Evolutionary conservation across 1,140 invertebrate genomes (phyloP).

Genomic region (Tetramorium simillimum): DNA sequence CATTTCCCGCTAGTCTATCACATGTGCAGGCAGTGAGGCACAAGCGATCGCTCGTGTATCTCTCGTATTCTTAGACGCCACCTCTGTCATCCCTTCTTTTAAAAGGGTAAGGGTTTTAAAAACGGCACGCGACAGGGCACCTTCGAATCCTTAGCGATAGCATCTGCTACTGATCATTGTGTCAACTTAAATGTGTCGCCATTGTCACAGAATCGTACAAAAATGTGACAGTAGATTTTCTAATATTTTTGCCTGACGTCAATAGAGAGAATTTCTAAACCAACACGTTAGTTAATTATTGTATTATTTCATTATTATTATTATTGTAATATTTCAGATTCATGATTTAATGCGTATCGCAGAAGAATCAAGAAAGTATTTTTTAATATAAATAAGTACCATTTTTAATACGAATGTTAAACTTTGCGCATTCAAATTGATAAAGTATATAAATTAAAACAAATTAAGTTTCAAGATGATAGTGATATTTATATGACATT

Average conservation of each 20-base stretch:
- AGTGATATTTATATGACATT: too few relatives aligned
- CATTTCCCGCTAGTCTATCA: slow-evolving; percentile 33
- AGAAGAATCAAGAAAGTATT: neutral
- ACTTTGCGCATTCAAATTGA: too few relatives aligned
- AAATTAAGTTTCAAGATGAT: neutral
- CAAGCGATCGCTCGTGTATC: neutral
- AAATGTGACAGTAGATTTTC: neutral
- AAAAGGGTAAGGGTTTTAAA: neutral
- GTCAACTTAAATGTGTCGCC: neutral
- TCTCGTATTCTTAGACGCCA: slow-evolving; percentile 40
- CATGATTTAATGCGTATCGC: neutral
- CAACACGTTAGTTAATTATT: neutral
- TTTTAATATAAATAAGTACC: neutral
- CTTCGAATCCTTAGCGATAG: neutral
- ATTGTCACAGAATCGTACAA: neutral
- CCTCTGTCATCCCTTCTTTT: neutral
- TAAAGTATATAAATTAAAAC: too few relatives aligned
- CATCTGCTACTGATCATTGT: slow-evolving; percentile 33
- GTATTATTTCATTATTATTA: neutral
- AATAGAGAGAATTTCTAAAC: neutral
- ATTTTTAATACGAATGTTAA: too few relatives aligned
- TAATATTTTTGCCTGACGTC: neutral
- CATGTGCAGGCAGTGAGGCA: slow-evolving; percentile 39
- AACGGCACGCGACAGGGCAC: slow-evolving; percentile 8
- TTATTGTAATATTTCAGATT: neutral